Evolutionary conservation across 2,113 vertebrate genomes (phyloP).

Genomic region (Nematolebias whitei): DNA sequence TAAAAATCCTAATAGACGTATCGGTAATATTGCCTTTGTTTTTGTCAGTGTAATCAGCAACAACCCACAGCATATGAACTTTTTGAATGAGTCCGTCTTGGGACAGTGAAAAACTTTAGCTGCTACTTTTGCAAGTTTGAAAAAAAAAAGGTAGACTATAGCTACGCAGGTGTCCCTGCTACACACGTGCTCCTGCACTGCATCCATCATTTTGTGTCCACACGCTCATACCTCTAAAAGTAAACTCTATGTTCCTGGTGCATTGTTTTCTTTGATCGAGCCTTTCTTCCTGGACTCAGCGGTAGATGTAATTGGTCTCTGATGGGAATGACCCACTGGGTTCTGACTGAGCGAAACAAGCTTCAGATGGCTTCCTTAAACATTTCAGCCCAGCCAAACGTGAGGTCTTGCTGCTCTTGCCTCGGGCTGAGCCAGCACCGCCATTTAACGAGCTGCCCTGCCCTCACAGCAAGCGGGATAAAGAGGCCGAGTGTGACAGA

Average conservation of each 20-base stretch:
- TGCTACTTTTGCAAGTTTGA: too few relatives aligned
- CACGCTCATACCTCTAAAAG: background rate
- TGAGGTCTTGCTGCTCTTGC: slow-evolving; percentile 52
- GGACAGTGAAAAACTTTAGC: too few relatives aligned
- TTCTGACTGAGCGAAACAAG: slow-evolving; percentile 52
- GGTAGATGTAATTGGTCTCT: slow-evolving; percentile 69
- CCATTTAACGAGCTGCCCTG: slow-evolving; percentile 48
- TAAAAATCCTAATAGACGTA: too few relatives aligned
- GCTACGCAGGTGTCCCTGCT: background rate
- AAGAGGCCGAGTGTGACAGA: slow-evolving; percentile 26
- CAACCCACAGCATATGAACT: too few relatives aligned
- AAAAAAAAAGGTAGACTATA: background rate
- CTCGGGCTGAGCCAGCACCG: slow-evolving; percentile 51
- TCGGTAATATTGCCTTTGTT: too few relatives aligned
- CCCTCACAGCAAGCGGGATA: slow-evolving; percentile 25
- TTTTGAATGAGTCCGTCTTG: too few relatives aligned
- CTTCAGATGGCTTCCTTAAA: slow-evolving; percentile 64
- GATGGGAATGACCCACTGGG: slow-evolving; percentile 59
- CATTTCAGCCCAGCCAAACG: slow-evolving; percentile 58
- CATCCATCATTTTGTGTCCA: background rate
- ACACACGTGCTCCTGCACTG: slow-evolving; percentile 1
- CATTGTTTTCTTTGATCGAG: slow-evolving; percentile 49
- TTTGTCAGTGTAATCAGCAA: too few relatives aligned
- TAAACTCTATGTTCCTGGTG: slow-evolving; percentile 2
- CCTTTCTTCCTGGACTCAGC: slow-evolving; percentile 52